Evolutionary conservation across 1,140 invertebrate species (phyloP), one percentile per base, ranked within the genome.

Genomic region (Colletes gigas): DNA sequence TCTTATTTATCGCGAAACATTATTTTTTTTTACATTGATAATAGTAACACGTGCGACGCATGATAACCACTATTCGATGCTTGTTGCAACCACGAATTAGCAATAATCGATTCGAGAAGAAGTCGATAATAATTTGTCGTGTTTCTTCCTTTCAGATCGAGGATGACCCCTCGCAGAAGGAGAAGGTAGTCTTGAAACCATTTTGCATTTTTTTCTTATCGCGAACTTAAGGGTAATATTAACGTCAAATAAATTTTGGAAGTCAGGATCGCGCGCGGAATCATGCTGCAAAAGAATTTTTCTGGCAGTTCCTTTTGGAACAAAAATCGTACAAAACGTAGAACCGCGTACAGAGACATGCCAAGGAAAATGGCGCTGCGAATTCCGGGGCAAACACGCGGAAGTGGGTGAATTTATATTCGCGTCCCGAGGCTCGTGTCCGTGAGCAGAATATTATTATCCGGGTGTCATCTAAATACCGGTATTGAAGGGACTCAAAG

Each of bases 401-500:
- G 19, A 73, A 30, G 44, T 47, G 41, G 41, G 19, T 21, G 70
- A 72, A 62, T 55, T 12, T 68, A 12, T n/a, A 66, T 44, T 39
- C 17, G 39, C 54, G 5, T 57, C 7, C n/a, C 54, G 54, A 17
- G n/a, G 55, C n/a, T 73, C 60, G 50, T 15, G 44, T 59, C 12
- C 47, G 47, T 52, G 72, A 54, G n/a, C 17, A 41, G 65, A 21
- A 78, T 69, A 39, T 68, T n/a, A 54, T 77, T n/a, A 69, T 41
- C 55, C 30, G 30, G 30, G 47, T 39, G 19, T 62, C 73, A 72
- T 82, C 67, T 82, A 85, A 82, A 86, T 85, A 81, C 60, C 81
- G 81, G 82, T 84, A 62, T 82, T 14, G 21, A 1, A 67, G 44
- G 47, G 65, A 52, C 54, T 60, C 19, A 21, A 71, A 15, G 50